Evolutionary conservation across 92 coral and sea anemone species (phyloP), one percentile per base, ranked within the genome.

Genomic region (Galaxea fascicularis): DNA sequence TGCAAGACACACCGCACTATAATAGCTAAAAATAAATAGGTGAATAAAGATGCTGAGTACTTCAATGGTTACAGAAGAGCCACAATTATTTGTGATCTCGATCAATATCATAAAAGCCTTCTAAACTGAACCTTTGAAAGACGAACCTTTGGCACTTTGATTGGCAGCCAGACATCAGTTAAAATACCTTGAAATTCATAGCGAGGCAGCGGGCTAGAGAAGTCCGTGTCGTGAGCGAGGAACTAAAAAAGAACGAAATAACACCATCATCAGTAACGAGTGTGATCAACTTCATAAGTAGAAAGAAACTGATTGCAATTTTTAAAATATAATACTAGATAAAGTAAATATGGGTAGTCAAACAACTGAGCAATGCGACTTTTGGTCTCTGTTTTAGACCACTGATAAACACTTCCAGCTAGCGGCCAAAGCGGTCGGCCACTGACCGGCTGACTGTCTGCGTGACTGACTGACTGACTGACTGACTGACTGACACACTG

Each of bases 91-190:
- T 10, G 11, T 49, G 17, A 49, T 3, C 17, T 49, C 17, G 2
- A 15, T 49, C 15, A 0, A 10, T 49, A 49, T 49, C 11, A 2
- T 49, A 25, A 60, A 60, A 56, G 8, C 0, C 13, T 16, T 16
- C 22, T 56, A 10, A 56, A 56, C n/a, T n/a, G 24, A 56, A 4
- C 24, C 39, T 26, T 29, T 0, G 24, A 13, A 25, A 31, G 22
- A 65, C 87, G 20, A 15, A 95, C 98, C 98, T 93, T 93, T n/a
- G 97, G 95, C 39, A 95, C 96, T 20, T 83, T 24, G 4, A 95
- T 93, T 31, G 98, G 98, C 18, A 95, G 93, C 98, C 98, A 95
- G 12, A 95, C 97, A 49, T 93, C 95, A 53, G 90, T 95, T 47
- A 95, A 44, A 14, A 77, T 66, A 0, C 88, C 90, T 79, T 95